These are phyloP conservation scores for Halcyon smyrnensis DNA, from an alignment of 2,797 vertebrate species.

Conservation along the genomic window DNA sequence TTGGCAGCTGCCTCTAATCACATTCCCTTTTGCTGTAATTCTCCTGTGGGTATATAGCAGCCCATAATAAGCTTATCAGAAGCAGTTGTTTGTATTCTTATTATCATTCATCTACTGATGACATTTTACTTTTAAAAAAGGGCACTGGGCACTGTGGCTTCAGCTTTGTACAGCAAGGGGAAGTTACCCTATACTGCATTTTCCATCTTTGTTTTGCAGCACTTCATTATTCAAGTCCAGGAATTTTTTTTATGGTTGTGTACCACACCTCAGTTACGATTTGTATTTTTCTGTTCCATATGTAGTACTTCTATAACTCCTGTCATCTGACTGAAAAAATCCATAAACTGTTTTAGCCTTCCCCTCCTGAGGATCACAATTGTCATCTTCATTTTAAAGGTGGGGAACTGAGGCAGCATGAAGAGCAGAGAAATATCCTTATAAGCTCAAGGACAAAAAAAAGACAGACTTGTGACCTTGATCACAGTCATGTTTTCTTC, in stretches of 20 bases:
- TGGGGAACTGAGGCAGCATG: neutral
- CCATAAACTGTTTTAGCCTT: neutral
- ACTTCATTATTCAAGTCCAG: neutral
- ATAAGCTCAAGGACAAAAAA: neutral
- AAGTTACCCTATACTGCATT: neutral
- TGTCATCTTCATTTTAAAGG: neutral
- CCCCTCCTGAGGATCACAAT: neutral
- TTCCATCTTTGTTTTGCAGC: neutral
- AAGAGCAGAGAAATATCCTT: neutral
- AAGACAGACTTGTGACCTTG: neutral
- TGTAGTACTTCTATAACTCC: neutral
- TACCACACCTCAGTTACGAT: neutral
- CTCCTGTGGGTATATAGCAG: neutral
- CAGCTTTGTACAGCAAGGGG: neutral
- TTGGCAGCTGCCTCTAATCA: slow-evolving; percentile 26
- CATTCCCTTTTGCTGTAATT: slow-evolving; percentile 16
- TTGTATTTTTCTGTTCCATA: neutral
- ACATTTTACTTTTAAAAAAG: neutral
- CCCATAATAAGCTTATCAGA: slow-evolving; percentile 22
- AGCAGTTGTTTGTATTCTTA: neutral
- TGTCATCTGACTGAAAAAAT: neutral
- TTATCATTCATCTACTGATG: neutral
- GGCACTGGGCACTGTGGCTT: neutral
- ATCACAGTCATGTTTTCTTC: neutral
- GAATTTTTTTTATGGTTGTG: neutral